Percentiles rank a stretch among this genome's conserved stretches.
These are phyloP conservation scores for Ormyrus thymus DNA, from an alignment of 2,888 invertebrate genomes.

Conservation along the genomic window DNA sequence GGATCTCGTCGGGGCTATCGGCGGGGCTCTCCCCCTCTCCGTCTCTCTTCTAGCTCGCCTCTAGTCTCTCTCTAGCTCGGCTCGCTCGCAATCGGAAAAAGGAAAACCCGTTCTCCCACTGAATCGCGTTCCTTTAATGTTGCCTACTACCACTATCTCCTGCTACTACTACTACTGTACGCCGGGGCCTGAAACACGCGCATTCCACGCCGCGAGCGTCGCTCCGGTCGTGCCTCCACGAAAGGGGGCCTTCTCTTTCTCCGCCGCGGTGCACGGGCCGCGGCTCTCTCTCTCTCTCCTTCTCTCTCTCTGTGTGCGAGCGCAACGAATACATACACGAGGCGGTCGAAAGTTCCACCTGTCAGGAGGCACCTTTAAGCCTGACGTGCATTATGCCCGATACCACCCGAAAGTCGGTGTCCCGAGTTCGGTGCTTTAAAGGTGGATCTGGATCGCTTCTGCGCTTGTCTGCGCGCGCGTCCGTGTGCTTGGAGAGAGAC, in stretches of 20 bases:
- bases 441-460: background rate
- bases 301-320: background rate
- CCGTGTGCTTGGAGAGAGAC: constrained; percentile 19
- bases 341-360: constrained; percentile 67
- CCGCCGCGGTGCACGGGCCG: background rate
- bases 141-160: constrained; percentile 43
- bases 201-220: constrained; percentile 64
- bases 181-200: constrained; percentile 58
- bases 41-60: too few relatives aligned
- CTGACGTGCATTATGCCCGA: background rate
- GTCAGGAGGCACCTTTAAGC: constrained; percentile 58
- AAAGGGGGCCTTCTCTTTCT: constrained; percentile 24
- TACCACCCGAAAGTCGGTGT: constrained; percentile 21
- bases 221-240: constrained; percentile 50
- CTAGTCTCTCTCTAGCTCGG: background rate
- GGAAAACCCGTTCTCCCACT: constrained; percentile 57
- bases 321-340: background rate
- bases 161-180: constrained; percentile 17
- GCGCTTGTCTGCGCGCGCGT: background rate
- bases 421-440: background rate
- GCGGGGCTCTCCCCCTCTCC: too few relatives aligned
- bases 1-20: too few relatives aligned
- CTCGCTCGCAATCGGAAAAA: constrained; percentile 52
- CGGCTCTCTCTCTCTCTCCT: background rate
- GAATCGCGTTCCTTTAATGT: constrained; percentile 53